Conservation (phyloP, 2,113 vertebrate species). For the Micronisus gabar region DNA sequence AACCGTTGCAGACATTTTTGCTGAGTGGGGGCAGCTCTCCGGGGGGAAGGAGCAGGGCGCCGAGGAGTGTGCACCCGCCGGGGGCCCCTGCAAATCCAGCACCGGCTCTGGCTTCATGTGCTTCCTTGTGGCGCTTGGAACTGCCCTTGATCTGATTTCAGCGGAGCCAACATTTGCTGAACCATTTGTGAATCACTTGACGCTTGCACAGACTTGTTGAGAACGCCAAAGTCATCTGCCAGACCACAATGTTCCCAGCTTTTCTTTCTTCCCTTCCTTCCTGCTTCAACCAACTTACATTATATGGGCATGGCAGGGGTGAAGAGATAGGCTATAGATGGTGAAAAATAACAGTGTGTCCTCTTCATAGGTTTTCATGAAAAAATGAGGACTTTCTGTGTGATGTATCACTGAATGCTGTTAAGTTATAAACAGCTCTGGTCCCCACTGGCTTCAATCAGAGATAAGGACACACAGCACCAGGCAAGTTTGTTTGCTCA, state of each 20-base stretch:
- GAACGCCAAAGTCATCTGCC: background rate
- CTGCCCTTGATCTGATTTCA: slow-evolving; percentile 13
- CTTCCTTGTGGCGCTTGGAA: background rate
- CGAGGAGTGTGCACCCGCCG: background rate
- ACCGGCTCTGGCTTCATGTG: background rate
- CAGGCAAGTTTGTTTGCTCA: background rate
- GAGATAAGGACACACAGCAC: background rate
- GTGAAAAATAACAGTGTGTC: background rate
- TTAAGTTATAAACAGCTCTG: background rate
- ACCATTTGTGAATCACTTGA: slow-evolving; percentile 25
- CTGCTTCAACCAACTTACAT: background rate
- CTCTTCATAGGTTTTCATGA: background rate
- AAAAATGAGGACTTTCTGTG: background rate
- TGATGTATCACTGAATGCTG: background rate
- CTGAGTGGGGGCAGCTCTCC: background rate
- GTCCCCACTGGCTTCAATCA: background rate
- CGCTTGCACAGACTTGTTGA: slow-evolving; percentile 18
- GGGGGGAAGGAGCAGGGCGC: rapidly evolving
- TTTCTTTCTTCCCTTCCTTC: background rate
- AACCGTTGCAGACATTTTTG: background rate
- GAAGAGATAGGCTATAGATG: background rate
- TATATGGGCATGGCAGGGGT: background rate
- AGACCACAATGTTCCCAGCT: background rate
- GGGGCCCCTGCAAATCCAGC: background rate
- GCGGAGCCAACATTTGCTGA: slow-evolving; percentile 2